Conservation (phyloP, 1,140 invertebrate genomes). For the Bombus sylvicola region DNA sequence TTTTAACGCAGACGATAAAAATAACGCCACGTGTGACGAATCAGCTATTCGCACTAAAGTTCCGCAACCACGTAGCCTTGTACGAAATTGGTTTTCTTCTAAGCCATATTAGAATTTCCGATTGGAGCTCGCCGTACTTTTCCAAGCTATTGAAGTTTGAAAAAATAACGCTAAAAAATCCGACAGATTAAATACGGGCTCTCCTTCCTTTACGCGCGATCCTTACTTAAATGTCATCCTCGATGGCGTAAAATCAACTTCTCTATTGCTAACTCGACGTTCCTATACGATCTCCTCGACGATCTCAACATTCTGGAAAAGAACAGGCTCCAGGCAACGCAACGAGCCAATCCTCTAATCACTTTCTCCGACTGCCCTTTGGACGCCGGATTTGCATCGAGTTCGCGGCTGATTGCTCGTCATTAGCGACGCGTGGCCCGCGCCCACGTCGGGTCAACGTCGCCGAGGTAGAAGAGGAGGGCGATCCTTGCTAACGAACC, state of each 20-base stretch:
- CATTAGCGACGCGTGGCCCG: conserved; percentile 81
- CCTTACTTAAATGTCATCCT: not conserved
- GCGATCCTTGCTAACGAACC: conserved; percentile 63
- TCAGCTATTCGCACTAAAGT: too few relatives aligned
- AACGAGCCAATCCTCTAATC: conserved; percentile 71
- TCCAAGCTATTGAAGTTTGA: not conserved
- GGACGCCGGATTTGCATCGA: conserved; percentile 78
- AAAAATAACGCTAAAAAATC: not conserved
- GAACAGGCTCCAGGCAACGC: not conserved
- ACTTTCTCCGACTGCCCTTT: conserved; percentile 76
- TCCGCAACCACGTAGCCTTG: too few relatives aligned
- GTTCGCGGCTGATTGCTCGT: conserved; percentile 75
- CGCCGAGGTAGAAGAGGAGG: conserved; percentile 45
- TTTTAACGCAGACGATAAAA: too few relatives aligned
- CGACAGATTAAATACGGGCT: not conserved
- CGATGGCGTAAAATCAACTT: not conserved
- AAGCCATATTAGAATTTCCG: too few relatives aligned
- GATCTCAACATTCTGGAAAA: not conserved
- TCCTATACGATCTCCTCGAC: too few relatives aligned
- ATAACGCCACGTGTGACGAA: too few relatives aligned
- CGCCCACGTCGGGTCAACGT: conserved; percentile 77
- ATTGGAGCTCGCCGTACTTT: too few relatives aligned
- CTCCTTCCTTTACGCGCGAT: not conserved
- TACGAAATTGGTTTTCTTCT: too few relatives aligned
- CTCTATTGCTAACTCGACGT: not conserved